These are phyloP conservation scores for Aspidiotus destructor DNA, from an alignment of 2,888 invertebrate genomes.

Conservation along the genomic window DNA sequence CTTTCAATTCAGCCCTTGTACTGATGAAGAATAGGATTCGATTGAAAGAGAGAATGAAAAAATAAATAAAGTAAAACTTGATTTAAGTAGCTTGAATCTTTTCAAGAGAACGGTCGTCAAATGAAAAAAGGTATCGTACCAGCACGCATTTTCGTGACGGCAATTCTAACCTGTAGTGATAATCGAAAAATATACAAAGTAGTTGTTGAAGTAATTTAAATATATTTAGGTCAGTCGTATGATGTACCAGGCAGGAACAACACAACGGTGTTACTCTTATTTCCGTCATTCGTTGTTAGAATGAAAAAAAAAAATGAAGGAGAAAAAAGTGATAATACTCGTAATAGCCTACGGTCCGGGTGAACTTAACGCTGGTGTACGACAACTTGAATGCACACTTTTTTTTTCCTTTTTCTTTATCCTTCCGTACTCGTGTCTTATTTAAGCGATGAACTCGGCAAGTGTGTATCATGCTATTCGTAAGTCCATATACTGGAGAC, in stretches of 20 bases:
- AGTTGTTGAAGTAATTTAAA: slow-evolving; percentile 4
- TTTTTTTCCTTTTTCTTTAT: background rate
- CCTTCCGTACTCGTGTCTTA: background rate
- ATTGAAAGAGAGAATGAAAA: no score
- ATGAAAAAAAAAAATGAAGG: no score
- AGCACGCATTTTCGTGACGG: slow-evolving; percentile 7
- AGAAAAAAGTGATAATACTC: background rate
- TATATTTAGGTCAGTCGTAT: slow-evolving; percentile 11
- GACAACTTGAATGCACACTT: slow-evolving; percentile 8
- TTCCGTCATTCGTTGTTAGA: no score
- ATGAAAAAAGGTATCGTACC: background rate
- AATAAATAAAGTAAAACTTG: no score
- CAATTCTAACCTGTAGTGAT: background rate
- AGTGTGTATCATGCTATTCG: background rate
- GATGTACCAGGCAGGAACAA: background rate
- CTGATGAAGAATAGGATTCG: no score
- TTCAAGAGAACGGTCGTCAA: no score
- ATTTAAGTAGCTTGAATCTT: no score
- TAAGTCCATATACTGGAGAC: no score
- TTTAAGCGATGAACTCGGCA: background rate
- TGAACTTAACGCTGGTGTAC: slow-evolving; percentile 19
- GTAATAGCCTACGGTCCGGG: background rate
- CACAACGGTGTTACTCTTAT: no score
- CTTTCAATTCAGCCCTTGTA: no score
- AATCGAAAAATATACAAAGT: slow-evolving; percentile 5